Conservation (phyloP, 1,140 invertebrate species). For the Hylaeus volcanicus region DNA sequence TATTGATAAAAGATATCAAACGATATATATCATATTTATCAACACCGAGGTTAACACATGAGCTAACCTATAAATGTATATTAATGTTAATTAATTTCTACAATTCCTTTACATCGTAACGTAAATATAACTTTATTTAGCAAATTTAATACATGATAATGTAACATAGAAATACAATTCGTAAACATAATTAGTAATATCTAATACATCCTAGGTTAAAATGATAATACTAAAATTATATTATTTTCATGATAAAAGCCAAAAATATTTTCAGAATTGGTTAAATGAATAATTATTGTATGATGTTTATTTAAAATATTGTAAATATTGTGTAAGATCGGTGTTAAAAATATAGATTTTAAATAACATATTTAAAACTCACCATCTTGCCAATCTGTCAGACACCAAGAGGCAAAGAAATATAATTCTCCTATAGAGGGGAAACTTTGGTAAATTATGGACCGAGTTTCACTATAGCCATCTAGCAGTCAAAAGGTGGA, state of each 20-base stretch:
- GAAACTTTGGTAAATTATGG: too few relatives aligned
- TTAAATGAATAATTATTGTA: not conserved
- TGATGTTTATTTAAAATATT: not conserved
- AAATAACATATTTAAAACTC: slow-evolving; percentile 6
- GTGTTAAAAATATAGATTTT: slow-evolving; percentile 36
- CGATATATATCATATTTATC: not conserved
- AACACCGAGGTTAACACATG: not conserved
- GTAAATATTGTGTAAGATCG: slow-evolving; percentile 12
- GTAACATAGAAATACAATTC: not conserved
- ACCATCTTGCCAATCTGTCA: slow-evolving; percentile 46
- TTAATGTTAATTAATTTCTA: not conserved
- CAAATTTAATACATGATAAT: not conserved
- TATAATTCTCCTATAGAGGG: slow-evolving; percentile 11
- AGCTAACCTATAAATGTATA: slow-evolving; percentile 3
- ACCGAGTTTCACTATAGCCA: too few relatives aligned
- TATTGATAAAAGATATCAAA: not conserved
- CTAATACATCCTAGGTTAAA: not conserved
- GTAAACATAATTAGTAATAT: not conserved
- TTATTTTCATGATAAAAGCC: not conserved
- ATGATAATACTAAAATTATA: not conserved
- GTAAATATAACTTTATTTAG: not conserved
- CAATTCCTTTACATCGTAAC: too few relatives aligned
- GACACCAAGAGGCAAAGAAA: slow-evolving; percentile 15
- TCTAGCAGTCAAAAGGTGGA: too few relatives aligned
- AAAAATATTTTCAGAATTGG: slow-evolving; percentile 32